Conservation (phyloP, 2,113 vertebrate genomes). For the Glaucomys volans region DNA sequence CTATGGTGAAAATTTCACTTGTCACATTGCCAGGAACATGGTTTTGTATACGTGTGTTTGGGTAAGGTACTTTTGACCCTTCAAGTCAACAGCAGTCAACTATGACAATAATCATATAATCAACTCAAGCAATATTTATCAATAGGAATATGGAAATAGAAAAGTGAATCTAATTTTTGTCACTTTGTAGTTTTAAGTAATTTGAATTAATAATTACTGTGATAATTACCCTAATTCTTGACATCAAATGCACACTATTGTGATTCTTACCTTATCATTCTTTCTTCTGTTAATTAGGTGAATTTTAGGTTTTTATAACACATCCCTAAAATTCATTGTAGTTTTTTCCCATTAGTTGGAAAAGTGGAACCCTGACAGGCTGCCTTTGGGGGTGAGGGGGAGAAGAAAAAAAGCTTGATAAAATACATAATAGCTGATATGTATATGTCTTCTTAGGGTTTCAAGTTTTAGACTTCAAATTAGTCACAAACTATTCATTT, state of each 20-base stretch:
- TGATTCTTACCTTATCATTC: neutral
- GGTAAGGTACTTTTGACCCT: neutral
- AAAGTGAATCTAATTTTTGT: neutral
- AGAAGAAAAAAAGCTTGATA: neutral
- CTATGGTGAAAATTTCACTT: neutral
- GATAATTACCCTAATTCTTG: neutral
- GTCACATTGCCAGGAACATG: neutral
- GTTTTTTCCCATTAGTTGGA: neutral
- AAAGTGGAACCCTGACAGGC: neutral
- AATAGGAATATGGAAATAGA: neutral
- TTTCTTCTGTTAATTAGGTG: neutral
- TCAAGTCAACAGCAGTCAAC: neutral
- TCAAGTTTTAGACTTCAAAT: slow-evolving; percentile 59
- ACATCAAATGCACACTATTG: neutral
- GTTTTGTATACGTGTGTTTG: neutral
- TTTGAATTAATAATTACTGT: neutral
- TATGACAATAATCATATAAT: neutral
- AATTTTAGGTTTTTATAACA: slow-evolving; percentile 1
- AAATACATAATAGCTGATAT: slow-evolving; percentile 36
- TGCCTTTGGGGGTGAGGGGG: neutral
- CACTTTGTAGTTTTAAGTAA: slow-evolving; percentile 16
- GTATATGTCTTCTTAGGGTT: neutral
- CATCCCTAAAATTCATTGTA: slow-evolving; percentile 1
- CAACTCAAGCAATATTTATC: neutral
- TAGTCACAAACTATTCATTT: slow-evolving; percentile 66